A percentile compares a stretch with the other conserved stretches of the same genome.
Evolutionary conservation across 2,888 invertebrate species (phyloP).

Genomic region (Phytoseiulus persimilis): DNA sequence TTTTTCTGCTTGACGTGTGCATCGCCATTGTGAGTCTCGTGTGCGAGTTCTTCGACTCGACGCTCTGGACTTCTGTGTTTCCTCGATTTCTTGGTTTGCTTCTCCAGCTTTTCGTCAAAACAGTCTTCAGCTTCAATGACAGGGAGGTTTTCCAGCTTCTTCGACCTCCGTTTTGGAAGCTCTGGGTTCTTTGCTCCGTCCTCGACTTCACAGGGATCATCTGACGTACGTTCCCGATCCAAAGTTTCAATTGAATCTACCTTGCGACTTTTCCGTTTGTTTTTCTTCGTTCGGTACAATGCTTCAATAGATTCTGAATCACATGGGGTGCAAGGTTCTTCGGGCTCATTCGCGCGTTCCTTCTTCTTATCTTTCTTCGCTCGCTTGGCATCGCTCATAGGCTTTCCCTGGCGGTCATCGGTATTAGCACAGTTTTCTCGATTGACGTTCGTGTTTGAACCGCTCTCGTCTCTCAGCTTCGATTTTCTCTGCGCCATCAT

Average conservation of each 20-base stretch:
- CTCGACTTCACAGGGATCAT: not conserved
- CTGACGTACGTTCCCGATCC: not conserved
- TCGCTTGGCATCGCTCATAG: not conserved
- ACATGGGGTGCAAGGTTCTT: not conserved
- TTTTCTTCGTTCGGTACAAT: not conserved
- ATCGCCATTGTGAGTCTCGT: not conserved
- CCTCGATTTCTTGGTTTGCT: not conserved
- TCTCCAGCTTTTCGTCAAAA: not conserved
- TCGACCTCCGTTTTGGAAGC: not conserved
- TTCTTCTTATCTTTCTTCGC: not conserved
- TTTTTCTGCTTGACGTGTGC: not conserved
- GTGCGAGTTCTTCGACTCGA: not conserved
- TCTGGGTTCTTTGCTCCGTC: not conserved
- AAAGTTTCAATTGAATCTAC: not conserved
- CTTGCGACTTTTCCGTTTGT: not conserved
- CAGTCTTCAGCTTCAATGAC: not conserved
- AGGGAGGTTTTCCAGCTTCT: not conserved
- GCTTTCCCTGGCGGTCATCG: not conserved
- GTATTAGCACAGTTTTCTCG: not conserved
- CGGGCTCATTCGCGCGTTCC: not conserved
- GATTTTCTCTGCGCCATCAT: slow-evolving; percentile 29
- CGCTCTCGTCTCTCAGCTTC: not conserved
- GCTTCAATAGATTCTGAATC: not conserved
- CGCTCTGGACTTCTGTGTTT: not conserved
- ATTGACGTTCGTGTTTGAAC: too few relatives aligned